These are phyloP conservation scores for Trachemys scripta DNA, from an alignment of 2,113 vertebrate species.

Conservation along the genomic window DNA sequence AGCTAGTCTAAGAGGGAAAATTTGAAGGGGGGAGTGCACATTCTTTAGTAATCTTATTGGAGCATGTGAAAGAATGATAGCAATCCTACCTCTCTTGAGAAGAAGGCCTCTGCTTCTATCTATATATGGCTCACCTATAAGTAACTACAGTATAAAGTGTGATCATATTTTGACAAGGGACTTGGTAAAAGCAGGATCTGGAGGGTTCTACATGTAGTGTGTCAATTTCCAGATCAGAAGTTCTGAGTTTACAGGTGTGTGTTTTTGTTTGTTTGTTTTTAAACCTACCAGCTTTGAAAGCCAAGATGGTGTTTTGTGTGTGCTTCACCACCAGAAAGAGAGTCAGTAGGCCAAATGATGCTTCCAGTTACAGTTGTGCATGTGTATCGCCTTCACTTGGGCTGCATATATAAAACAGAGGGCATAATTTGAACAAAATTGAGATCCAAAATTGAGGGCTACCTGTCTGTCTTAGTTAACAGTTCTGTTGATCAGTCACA, in stretches of 20 bases:
- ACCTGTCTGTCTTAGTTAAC: not conserved
- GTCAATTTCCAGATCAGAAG: too few relatives aligned
- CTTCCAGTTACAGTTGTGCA: not conserved
- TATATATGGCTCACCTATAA: not conserved
- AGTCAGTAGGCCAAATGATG: not conserved
- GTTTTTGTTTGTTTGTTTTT: not conserved
- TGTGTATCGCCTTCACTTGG: not conserved
- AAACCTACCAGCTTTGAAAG: not conserved
- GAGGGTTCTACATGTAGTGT: not conserved
- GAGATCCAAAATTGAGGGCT: not conserved
- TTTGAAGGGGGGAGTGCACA: not conserved
- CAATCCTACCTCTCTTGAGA: not conserved
- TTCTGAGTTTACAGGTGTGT: not conserved
- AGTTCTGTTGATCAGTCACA: not conserved
- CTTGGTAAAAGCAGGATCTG: not conserved
- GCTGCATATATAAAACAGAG: not conserved
- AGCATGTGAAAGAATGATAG: not conserved
- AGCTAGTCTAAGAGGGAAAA: not conserved
- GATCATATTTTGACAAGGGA: not conserved
- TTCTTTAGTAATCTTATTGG: not conserved
- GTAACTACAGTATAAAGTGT: not conserved
- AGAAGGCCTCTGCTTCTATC: not conserved
- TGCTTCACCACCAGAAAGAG: not conserved
- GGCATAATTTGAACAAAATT: not conserved
- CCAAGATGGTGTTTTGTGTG: not conserved